Percentiles rank a stretch among this genome's conserved stretches.
These are phyloP conservation scores for Siniperca obscura DNA, from an alignment of 2,797 vertebrate genomes.

Conservation along the genomic window DNA sequence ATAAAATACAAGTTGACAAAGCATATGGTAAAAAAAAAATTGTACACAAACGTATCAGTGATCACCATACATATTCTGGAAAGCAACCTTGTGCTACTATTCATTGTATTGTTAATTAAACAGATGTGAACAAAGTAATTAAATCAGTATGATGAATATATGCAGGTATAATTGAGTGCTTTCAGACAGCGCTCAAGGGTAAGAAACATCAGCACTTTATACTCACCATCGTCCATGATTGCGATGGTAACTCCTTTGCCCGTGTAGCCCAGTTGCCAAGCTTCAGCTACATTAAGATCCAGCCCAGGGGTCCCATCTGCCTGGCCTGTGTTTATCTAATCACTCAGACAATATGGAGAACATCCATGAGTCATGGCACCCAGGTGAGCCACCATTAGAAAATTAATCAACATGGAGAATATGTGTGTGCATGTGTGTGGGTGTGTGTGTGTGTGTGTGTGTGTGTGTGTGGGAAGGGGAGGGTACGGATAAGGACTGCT, in stretches of 20 bases:
- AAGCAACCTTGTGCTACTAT: background rate
- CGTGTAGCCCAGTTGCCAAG: conserved; percentile 97
- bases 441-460: background rate
- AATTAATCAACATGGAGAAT: conserved; percentile 59
- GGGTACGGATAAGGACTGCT: conserved; percentile 16
- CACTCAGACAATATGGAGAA: conserved; percentile 75
- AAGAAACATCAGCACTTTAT: conserved; percentile 9
- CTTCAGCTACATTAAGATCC: conserved; percentile 99
- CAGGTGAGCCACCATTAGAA: conserved; percentile 61
- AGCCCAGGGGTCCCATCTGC: conserved; percentile 98
- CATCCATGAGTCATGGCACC: conserved; percentile 71
- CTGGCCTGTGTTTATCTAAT: conserved; percentile 99
- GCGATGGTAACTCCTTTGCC: conserved; percentile 98
- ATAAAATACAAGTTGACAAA: background rate
- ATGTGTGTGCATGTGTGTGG: conserved; percentile 20
- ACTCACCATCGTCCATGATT: conserved; percentile 99
- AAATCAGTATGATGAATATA: background rate
- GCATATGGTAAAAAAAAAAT: background rate
- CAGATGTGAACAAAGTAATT: background rate
- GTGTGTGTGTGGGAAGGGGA: background rate
- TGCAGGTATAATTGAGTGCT: conserved; percentile 27
- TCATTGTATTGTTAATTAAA: conserved; percentile 18
- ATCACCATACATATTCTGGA: background rate
- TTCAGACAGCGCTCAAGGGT: conserved; percentile 8
- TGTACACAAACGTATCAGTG: background rate